A percentile compares a stretch with the other conserved stretches of the same genome.
Conservation (phyloP, 2,888 invertebrate species). For the Aporophyla lueneburgensis region DNA sequence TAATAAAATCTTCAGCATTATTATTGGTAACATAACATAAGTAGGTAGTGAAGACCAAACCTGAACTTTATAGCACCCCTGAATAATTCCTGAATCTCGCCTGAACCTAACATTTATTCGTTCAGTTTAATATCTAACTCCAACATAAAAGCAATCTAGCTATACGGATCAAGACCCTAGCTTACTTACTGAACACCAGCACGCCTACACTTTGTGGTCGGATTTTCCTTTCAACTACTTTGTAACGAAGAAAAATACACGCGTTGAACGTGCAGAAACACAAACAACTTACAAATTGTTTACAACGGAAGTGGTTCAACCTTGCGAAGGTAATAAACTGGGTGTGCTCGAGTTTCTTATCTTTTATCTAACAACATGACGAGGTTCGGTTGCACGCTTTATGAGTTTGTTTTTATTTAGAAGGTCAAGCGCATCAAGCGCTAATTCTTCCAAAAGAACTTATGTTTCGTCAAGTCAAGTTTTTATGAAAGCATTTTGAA, state of each 20-base stretch:
- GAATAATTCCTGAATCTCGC: neutral
- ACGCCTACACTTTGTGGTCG: neutral
- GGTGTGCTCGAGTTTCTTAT: conserved; percentile 32
- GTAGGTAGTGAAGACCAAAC: no score
- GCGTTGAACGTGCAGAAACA: conserved; percentile 2
- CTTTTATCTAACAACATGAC: conserved; percentile 8
- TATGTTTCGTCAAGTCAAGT: neutral
- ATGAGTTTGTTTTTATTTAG: neutral
- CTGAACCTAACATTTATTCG: neutral
- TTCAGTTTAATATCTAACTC: neutral
- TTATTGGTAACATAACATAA: neutral
- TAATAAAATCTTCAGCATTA: no score
- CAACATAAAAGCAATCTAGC: conserved; percentile 14
- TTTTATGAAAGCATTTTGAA: neutral
- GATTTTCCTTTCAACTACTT: conserved; percentile 12
- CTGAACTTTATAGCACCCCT: neutral
- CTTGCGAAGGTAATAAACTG: conserved; percentile 45
- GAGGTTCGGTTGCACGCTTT: neutral
- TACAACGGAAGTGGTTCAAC: conserved; percentile 42
- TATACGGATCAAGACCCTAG: neutral
- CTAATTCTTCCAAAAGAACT: neutral
- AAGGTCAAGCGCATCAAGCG: no score
- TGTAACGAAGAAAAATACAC: conserved; percentile 30
- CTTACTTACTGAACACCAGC: conserved; percentile 5
- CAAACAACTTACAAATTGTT: conserved; percentile 42